Evolutionary conservation across 2,797 vertebrate genomes (phyloP).

Genomic region (Silurus aristotelis): DNA sequence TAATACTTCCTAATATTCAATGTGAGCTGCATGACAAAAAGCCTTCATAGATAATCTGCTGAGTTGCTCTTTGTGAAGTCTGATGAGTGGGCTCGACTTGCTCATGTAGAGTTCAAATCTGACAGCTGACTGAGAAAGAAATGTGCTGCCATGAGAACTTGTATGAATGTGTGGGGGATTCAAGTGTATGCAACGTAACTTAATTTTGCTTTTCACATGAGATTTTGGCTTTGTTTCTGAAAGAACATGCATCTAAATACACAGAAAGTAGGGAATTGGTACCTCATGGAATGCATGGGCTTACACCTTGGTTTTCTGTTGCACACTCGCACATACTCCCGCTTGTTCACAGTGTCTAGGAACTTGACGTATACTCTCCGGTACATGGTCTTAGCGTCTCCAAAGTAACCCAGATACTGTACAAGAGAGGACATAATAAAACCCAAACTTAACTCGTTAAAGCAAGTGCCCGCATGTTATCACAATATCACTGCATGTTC

Average conservation of each 20-base stretch:
- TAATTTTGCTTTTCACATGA: conserved; percentile 5
- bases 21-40: not conserved
- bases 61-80: not conserved
- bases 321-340: conserved; percentile 95
- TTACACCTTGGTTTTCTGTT: conserved; percentile 93
- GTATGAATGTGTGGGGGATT: conserved; percentile 1
- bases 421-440: conserved; percentile 43
- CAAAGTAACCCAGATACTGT: conserved; percentile 98
- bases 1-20: not conserved
- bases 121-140: conserved; percentile 26
- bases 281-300: conserved; percentile 89
- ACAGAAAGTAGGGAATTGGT: conserved; percentile 43
- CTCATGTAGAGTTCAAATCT: conserved; percentile 32
- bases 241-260: conserved; percentile 1
- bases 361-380: conserved; percentile 96
- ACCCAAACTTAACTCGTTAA: not conserved
- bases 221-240: not conserved
- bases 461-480: not conserved
- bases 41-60: not conserved
- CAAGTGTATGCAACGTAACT: conserved; percentile 7
- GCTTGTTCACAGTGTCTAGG: conserved; percentile 97
- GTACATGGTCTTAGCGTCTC: conserved; percentile 95
- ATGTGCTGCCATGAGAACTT: conserved; percentile 39
- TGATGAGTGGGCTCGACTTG: conserved; percentile 30
- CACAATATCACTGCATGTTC: not conserved